Evolutionary conservation across 1,140 invertebrate species (phyloP).

Genomic region (Pemphigus obesinymphae): DNA sequence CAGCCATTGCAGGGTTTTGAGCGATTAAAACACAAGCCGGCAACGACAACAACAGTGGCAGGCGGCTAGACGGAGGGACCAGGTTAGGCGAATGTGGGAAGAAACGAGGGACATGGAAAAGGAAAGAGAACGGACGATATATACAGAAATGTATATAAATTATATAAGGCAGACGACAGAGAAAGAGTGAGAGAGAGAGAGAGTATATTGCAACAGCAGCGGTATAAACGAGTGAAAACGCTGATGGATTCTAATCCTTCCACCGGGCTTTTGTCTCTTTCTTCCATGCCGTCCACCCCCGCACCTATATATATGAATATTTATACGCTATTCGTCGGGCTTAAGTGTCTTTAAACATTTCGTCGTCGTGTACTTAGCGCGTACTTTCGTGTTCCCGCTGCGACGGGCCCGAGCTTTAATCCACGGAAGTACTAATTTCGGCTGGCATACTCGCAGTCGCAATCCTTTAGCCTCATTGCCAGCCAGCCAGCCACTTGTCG

Average conservation of each 20-base stretch:
- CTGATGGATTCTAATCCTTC: slow-evolving; percentile 39
- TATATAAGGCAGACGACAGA: too few species aligned
- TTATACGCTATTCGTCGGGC: slow-evolving; percentile 34
- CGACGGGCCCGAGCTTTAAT: slow-evolving; percentile 9
- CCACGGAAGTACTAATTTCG: slow-evolving; percentile 31
- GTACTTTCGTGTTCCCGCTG: slow-evolving; percentile 13
- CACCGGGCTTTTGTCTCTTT: slow-evolving; percentile 28
- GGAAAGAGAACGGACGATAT: slow-evolving; percentile 3
- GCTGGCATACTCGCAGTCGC: slow-evolving; percentile 11
- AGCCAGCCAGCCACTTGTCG: not conserved
- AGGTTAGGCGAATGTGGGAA: too few species aligned
- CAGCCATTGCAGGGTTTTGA: slow-evolving; percentile 28
- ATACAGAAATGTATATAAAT: not conserved
- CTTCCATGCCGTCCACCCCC: not conserved
- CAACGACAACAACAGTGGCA: not conserved
- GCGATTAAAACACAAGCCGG: slow-evolving; percentile 31
- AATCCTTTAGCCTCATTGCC: not conserved
- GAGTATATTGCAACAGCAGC: not conserved
- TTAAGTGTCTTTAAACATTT: slow-evolving; percentile 41
- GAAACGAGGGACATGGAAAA: not conserved
- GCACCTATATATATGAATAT: slow-evolving; percentile 14
- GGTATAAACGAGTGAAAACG: not conserved
- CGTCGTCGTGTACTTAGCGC: slow-evolving; percentile 39
- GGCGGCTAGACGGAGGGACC: not conserved
- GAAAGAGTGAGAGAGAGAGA: not conserved